Evolutionary conservation across 2,888 invertebrate species (phyloP).

Genomic region (Acanthococcus lagerstroemiae): DNA sequence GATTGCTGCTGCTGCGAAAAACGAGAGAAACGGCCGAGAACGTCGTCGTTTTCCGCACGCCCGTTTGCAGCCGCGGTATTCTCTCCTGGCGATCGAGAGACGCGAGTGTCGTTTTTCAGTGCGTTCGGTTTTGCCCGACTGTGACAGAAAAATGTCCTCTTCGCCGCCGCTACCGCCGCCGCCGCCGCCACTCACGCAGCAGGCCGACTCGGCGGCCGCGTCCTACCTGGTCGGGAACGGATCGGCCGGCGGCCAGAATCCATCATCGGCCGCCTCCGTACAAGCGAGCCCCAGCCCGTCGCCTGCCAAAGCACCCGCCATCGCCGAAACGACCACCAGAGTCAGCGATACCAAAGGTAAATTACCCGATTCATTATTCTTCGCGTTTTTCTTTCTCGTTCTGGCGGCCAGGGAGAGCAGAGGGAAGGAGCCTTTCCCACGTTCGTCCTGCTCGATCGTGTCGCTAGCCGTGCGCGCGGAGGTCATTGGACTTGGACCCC

Average conservation of each 20-base stretch:
- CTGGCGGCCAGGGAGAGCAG: too few species aligned
- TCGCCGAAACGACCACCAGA: not conserved
- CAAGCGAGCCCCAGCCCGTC: conserved; percentile 9
- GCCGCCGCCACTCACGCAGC: conserved; percentile 4
- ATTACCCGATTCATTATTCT: too few species aligned
- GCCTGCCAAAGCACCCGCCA: conserved; percentile 2
- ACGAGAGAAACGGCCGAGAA: not conserved
- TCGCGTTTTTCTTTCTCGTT: too few species aligned
- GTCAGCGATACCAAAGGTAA: not conserved
- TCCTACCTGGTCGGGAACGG: conserved; percentile 16
- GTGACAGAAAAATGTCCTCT: conserved; percentile 8
- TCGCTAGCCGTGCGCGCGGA: too few species aligned
- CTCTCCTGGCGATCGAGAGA: not conserved
- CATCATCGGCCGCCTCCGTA: not conserved
- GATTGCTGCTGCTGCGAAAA: not conserved
- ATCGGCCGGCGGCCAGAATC: conserved; percentile 4
- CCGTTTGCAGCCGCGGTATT: conserved; percentile 3
- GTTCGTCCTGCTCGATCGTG: too few species aligned
- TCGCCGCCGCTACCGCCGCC: conserved; percentile 25
- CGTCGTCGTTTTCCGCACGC: not conserved
- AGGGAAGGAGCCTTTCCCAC: too few species aligned
- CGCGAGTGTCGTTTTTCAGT: not conserved
- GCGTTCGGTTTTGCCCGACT: not conserved
- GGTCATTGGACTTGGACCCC: too few species aligned
- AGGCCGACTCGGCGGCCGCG: not conserved